Evolutionary conservation across 1,140 invertebrate species (phyloP), one percentile per base, ranked within the genome.

Genomic region (Scylla paramamosain): DNA sequence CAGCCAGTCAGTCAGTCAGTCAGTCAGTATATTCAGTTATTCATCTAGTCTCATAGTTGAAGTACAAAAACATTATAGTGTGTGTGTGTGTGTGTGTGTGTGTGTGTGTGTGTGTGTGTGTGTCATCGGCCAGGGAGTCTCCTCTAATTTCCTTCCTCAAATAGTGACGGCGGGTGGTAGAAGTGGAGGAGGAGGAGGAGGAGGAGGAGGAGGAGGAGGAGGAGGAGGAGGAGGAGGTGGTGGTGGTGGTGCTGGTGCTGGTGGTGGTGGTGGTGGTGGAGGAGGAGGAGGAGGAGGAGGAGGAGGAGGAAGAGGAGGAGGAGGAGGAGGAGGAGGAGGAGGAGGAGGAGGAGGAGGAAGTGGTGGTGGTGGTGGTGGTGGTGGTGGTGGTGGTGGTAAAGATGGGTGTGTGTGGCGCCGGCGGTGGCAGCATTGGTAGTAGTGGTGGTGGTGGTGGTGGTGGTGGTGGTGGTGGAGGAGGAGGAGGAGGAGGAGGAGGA

Each of bases 91-190:
- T 77, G 67, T 77, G 67, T 77, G 67, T 77, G 67, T 77, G 67
- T 77, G 67, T 77, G 67, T 77, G 67, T 77, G 67, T 77, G 67
- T 77, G 67, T 77, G 67, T 77, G 67, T 77, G 67, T 77, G 67
- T 77, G 1, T 59, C 16, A 12, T 12, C 52, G 52, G 52, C 52
- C 52, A 59, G 52, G 52, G 67, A 77, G 67, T n/a, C 67, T 77
- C 67, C 6, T 77, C 20, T n/a, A 77, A 77, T 77, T 77, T 77
- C 67, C 67, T 77, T 77, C 67, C 25, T 77, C 67, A 77, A 77
- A 77, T 77, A 77, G 67, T 77, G 67, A 77, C 67, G 67, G n/a
- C 67, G 67, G 67, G 67, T 77, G 67, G 67, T 77, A n/a, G 67
- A 77, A 77, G 67, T n/a, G 20, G n/a, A 77, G 67, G 67, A 77